Conservation (phyloP, 2,113 vertebrate genomes). For the Lycaon pictus region DNA sequence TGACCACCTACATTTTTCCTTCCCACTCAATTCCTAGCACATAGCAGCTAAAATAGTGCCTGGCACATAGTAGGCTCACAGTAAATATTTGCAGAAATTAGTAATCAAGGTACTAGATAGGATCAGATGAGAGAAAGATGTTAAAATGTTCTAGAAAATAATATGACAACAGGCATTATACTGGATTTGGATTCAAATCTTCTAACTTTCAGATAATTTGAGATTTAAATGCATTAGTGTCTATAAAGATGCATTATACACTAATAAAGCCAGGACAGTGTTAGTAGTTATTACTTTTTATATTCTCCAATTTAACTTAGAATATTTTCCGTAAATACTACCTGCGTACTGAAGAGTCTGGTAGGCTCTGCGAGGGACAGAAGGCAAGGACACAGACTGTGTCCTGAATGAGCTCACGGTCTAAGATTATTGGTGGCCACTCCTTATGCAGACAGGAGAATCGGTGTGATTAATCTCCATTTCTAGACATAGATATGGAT, state of each 20-base stretch:
- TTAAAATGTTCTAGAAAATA: neutral
- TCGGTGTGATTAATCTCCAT: neutral
- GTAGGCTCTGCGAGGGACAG: neutral
- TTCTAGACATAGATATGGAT: neutral
- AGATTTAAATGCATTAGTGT: neutral
- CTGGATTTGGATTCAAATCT: neutral
- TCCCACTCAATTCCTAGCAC: neutral
- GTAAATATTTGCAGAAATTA: neutral
- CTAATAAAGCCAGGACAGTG: too few species aligned
- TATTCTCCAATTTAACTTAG: neutral
- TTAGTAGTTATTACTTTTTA: neutral
- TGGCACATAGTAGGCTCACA: neutral
- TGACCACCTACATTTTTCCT: neutral
- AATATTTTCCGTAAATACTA: neutral
- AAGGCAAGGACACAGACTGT: accelerated
- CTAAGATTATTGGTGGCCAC: accelerated
- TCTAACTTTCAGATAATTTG: neutral
- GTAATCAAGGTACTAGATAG: neutral
- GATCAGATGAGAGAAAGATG: neutral
- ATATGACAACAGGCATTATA: neutral
- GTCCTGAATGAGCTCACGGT: neutral
- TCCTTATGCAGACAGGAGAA: neutral
- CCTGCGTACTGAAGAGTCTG: neutral
- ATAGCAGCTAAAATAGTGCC: neutral
- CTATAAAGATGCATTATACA: neutral